Base-by-base conservation (phyloP, 2,113 vertebrate genomes). In the Strigops habroptila region DNA sequence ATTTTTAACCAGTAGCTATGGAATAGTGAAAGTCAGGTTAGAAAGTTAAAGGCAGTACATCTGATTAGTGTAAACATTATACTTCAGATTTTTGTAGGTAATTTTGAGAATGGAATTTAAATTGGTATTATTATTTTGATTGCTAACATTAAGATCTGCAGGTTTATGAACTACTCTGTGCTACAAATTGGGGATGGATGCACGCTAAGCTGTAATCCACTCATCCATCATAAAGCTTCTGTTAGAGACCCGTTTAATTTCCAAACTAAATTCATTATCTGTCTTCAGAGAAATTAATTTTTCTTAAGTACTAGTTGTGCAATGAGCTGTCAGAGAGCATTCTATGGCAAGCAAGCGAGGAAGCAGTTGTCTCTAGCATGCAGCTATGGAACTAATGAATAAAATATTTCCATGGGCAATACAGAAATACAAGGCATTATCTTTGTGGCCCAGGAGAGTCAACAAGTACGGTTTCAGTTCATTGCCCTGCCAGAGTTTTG, bases 191-290 rank as follows among this genome's bases (percentile, higher is more conserved):
- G 84, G 91, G 70, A 88, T 48, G 35, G 53, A 86, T 57, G 67
- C 30, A 12, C 49, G 18, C 30, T 43, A 30, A 94, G 82, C 63
- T 90, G 23, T 69, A 90, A 92, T 92, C 65, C 24, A 59, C 15
- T 92, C 35, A 89, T 90, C 46, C n/a, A 57, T 80, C n/a, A 46
- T 80, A 86, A 95, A 88, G 41, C 70, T 90, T 95, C 57, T 95
- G n/a, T 46, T 82, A 41, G 63, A 94, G 51, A 37, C 46, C 15
- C n/a, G 60, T 81, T 94, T 85, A 82, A 94, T 96, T 90, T 94
- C 71, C 25, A 81, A 80, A 83, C 22, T 74, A 84, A 91, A 86
- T 94, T 90, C 37, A 93, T 94, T 95, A 82, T 86, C 21, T 80
- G 3, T 80, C 87, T 91, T 64, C 71, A 59, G 85, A 90, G 31